Evolutionary conservation across 92 coral and sea anemone genomes (phyloP).

Genomic region (Nematostella vectensis): DNA sequence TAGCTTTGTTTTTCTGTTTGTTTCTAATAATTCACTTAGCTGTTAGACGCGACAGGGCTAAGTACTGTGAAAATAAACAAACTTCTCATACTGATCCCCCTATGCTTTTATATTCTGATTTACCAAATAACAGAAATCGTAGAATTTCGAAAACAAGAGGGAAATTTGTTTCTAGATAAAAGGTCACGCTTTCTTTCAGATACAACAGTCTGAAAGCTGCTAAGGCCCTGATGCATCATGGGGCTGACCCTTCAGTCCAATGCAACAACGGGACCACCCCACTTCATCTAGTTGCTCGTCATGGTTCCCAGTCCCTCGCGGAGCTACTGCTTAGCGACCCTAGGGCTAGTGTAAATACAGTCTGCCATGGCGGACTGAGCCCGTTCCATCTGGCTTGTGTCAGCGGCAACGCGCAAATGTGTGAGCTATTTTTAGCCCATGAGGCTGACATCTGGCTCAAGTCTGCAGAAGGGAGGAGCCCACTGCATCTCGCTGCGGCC

Average conservation of each 20-base stretch:
- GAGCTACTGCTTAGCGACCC: slow-evolving; percentile 34
- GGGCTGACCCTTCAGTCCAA: slow-evolving; percentile 48
- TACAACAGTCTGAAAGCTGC: slow-evolving; percentile 37
- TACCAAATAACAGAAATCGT: too few species aligned
- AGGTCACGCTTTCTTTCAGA: too few species aligned
- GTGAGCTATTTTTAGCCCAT: slow-evolving; percentile 42
- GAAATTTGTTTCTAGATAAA: too few species aligned
- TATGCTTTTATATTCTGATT: too few species aligned
- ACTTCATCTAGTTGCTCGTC: slow-evolving; percentile 58
- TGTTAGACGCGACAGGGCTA: too few species aligned
- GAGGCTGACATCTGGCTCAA: slow-evolving; percentile 42
- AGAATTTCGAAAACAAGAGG: too few species aligned
- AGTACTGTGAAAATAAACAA: too few species aligned
- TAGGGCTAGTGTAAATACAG: slow-evolving; percentile 33
- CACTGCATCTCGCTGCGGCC: slow-evolving; percentile 51
- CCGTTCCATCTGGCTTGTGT: slow-evolving; percentile 63
- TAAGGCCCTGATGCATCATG: slow-evolving; percentile 36
- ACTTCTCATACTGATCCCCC: too few species aligned
- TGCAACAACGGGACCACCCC: slow-evolving; percentile 52
- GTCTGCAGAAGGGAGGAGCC: slow-evolving; percentile 42
- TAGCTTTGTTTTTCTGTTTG: too few species aligned
- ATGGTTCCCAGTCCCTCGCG: slow-evolving; percentile 44
- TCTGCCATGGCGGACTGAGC: slow-evolving; percentile 41
- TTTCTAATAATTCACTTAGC: too few species aligned
- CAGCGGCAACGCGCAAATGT: slow-evolving; percentile 59